These are phyloP conservation scores for Scalopus aquaticus DNA, from an alignment of 2,113 vertebrate genomes.

Conservation along the genomic window DNA sequence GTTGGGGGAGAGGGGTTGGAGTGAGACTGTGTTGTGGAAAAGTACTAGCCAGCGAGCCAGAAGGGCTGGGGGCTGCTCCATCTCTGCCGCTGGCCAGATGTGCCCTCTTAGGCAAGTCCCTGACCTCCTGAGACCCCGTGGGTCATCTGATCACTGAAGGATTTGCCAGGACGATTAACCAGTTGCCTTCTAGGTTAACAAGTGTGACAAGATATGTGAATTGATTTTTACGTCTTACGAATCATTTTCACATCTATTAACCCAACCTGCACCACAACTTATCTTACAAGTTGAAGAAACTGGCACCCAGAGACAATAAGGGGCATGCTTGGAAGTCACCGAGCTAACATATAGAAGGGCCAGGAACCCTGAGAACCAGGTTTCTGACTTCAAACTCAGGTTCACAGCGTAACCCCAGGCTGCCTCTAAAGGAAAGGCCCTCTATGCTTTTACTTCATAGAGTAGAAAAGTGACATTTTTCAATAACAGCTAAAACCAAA, in stretches of 20 bases:
- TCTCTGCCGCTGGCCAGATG: neutral
- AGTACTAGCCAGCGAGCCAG: neutral
- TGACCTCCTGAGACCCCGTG: neutral
- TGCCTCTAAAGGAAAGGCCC: neutral
- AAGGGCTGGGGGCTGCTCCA: fast-evolving
- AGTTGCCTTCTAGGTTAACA: neutral
- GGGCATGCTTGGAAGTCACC: neutral
- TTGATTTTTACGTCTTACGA: neutral
- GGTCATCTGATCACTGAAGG: neutral
- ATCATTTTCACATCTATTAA: neutral
- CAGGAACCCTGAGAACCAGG: neutral
- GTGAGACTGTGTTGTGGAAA: neutral
- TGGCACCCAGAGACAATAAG: neutral
- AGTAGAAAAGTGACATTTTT: neutral
- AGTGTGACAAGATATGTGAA: neutral
- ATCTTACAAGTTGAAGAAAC: neutral
- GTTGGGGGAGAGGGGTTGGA: neutral
- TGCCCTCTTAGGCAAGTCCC: neutral
- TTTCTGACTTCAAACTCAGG: neutral
- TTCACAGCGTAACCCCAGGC: neutral
- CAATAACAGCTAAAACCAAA: neutral
- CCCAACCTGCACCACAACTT: neutral
- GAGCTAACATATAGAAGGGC: neutral
- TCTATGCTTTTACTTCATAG: neutral
- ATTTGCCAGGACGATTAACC: neutral